These are phyloP conservation scores for Malacoraja senta DNA, from an alignment of 2,797 vertebrate species.

Conservation along the genomic window DNA sequence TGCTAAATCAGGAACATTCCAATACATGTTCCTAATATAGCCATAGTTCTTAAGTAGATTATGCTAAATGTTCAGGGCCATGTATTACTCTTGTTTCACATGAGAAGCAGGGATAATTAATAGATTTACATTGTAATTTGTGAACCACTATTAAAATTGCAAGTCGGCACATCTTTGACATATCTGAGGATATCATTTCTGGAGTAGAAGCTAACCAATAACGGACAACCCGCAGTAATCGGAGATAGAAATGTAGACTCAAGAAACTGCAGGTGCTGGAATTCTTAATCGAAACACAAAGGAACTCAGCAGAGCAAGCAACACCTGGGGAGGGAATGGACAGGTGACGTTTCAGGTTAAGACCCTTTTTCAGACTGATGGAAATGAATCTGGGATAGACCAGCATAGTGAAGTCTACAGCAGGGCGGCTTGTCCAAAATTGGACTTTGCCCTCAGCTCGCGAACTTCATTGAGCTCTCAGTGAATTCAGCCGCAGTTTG, in stretches of 20 bases:
- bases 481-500: not conserved
- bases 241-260: not conserved
- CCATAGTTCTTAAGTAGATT: not conserved
- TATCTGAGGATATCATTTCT: not conserved
- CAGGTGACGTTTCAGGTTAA: no score
- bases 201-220: not conserved
- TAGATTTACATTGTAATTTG: not conserved
- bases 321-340: no score
- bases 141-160: not conserved
- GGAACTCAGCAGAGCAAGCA: no score
- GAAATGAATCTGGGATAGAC: not conserved
- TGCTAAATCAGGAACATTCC: not conserved
- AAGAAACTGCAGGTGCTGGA: no score
- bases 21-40: not conserved
- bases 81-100: not conserved
- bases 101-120: conserved; percentile 4
- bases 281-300: no score
- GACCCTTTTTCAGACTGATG: no score
- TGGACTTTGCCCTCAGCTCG: not conserved
- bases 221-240: not conserved
- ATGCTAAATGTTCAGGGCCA: conserved; percentile 7
- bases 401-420: not conserved
- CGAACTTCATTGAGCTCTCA: not conserved
- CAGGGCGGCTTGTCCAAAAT: not conserved
- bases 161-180: not conserved